These are phyloP conservation scores for Apostichopus parvimensis DNA, from an alignment of 35 echinoderm and acorn worm genomes.

Conservation along the genomic window DNA sequence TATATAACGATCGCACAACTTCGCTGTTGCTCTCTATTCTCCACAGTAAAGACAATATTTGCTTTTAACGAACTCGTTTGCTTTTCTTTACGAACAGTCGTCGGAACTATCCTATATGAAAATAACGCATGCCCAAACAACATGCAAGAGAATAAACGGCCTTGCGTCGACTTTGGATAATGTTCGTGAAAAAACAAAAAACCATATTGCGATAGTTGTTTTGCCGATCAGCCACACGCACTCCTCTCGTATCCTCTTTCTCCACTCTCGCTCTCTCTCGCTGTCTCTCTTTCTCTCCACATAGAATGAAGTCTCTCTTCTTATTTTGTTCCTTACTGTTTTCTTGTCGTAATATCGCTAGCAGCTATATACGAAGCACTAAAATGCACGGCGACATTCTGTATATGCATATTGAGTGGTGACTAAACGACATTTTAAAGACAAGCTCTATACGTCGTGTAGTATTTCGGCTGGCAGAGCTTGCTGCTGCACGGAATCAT, in stretches of 20 bases:
- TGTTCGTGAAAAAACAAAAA: constrained; percentile 1
- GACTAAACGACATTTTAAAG: background rate
- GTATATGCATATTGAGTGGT: background rate
- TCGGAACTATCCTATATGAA: background rate
- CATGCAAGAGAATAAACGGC: background rate
- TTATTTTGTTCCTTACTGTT: background rate
- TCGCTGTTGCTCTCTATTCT: no score
- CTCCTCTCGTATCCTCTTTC: background rate
- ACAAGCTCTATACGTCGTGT: background rate
- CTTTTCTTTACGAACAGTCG: background rate
- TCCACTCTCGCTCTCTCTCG: background rate
- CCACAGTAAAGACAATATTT: no score
- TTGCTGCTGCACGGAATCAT: background rate
- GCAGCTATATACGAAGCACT: background rate
- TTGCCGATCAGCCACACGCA: background rate
- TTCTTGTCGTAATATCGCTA: background rate
- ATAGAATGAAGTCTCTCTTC: background rate
- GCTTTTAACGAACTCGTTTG: no score
- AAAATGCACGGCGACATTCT: background rate
- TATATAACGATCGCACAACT: no score
- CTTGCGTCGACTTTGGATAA: background rate
- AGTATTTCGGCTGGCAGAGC: background rate
- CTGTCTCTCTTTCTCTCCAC: background rate
- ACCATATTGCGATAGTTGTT: background rate
- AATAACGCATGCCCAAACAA: no score